These are phyloP conservation scores for Numenius arquata DNA, from an alignment of 2,113 vertebrate species.

Conservation along the genomic window DNA sequence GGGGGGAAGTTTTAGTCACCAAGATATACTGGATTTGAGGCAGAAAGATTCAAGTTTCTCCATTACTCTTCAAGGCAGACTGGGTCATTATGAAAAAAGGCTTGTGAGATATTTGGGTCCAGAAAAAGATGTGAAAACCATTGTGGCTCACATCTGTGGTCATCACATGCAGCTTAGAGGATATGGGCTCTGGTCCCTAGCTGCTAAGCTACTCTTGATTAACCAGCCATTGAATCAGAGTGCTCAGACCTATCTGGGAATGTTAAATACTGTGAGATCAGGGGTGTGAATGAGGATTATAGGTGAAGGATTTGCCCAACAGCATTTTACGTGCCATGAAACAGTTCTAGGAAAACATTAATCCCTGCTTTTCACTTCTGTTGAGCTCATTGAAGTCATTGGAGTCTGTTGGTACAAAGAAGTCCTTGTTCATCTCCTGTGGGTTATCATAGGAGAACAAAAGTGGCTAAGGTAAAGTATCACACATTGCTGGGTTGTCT, in stretches of 20 bases:
- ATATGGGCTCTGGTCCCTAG: neutral
- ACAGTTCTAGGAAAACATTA: accelerated
- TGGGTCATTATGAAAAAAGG: neutral
- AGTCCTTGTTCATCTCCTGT: neutral
- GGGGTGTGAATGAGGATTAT: neutral
- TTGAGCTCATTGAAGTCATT: neutral
- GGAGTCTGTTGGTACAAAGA: neutral
- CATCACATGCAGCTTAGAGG: neutral
- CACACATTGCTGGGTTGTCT: neutral
- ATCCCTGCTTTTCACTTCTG: neutral
- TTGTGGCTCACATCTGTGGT: neutral
- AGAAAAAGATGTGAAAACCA: neutral
- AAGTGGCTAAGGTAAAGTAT: neutral
- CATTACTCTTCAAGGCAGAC: neutral
- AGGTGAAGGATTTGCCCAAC: neutral
- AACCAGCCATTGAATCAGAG: neutral
- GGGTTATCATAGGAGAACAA: neutral
- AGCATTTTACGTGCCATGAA: neutral
- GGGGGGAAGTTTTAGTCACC: neutral
- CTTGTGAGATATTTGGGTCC: neutral
- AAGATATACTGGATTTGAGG: neutral
- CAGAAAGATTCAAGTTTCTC: neutral
- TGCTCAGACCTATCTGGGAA: neutral
- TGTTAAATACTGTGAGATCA: neutral
- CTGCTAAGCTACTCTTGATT: neutral